phyloP scores from a whole-genome alignment of 2,888 invertebrate genomes.

The Limnephilus auricula region DNA sequence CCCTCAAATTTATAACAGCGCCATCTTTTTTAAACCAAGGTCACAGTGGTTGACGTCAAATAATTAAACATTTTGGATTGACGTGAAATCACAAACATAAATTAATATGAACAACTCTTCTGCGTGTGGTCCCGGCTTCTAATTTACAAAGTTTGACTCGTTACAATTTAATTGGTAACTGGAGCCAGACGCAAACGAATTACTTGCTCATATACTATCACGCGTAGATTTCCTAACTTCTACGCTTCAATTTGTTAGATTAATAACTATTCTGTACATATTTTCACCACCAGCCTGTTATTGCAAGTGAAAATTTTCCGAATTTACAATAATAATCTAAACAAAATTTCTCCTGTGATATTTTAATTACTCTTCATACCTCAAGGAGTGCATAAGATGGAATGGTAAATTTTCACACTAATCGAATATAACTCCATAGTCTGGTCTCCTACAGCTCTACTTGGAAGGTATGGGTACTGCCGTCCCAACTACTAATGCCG shows the following conservation, averaged over 20 bases:
- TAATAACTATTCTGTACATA: neutral
- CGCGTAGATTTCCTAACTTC: neutral
- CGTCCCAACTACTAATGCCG: too few relatives aligned
- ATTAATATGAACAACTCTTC: neutral
- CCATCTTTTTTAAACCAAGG: neutral
- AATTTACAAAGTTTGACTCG: slow-evolving; percentile 40
- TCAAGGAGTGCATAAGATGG: too few relatives aligned
- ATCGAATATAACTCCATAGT: too few relatives aligned
- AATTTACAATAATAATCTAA: neutral
- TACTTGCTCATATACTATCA: neutral
- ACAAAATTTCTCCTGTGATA: too few relatives aligned
- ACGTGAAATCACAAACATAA: neutral
- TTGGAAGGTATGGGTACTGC: too few relatives aligned
- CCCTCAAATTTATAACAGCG: too few relatives aligned
- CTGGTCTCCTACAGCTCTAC: too few relatives aligned
- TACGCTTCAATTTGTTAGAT: neutral
- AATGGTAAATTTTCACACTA: too few relatives aligned
- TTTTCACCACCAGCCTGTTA: neutral
- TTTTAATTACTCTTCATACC: too few relatives aligned
- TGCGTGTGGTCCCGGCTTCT: neutral
- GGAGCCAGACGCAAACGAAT: neutral
- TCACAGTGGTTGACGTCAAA: neutral
- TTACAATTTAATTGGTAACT: slow-evolving; percentile 43
- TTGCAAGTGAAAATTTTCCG: neutral
- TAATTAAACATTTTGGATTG: neutral